Conservation (phyloP, 2,113 vertebrate species). For the Monarcha castaneiventris region DNA sequence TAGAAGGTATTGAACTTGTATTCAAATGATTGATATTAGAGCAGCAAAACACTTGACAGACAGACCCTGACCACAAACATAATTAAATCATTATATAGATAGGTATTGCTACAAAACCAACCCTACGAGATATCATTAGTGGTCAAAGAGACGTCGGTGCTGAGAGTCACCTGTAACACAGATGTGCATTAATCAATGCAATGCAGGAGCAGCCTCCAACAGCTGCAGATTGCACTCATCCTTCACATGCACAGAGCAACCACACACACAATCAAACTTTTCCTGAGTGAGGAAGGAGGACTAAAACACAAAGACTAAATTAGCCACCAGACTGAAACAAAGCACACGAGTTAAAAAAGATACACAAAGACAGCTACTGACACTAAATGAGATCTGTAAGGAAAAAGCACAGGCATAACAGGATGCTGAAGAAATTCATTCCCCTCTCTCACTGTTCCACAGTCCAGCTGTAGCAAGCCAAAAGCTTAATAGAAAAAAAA, state of each 20-base stretch:
- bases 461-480: neutral
- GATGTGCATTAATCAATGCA: neutral
- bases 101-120: neutral
- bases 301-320: neutral
- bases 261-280: neutral
- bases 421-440: neutral
- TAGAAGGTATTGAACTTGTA: neutral
- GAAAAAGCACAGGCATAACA: neutral
- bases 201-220: neutral
- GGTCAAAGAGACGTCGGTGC: conserved; percentile 1
- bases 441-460: neutral
- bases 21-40: conserved; percentile 18
- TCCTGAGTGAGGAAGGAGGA: neutral
- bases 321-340: neutral
- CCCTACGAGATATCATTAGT: neutral
- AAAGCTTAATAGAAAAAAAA: neutral
- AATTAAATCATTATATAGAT: neutral
- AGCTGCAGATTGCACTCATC: neutral
- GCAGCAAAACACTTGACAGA: neutral
- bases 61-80: conserved; percentile 16
- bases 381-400: neutral
- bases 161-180: neutral
- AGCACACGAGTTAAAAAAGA: neutral
- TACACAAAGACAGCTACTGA: neutral
- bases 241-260: neutral